Conservation (phyloP, 2,888 invertebrate species). For the Amblyjoppa proteus region DNA sequence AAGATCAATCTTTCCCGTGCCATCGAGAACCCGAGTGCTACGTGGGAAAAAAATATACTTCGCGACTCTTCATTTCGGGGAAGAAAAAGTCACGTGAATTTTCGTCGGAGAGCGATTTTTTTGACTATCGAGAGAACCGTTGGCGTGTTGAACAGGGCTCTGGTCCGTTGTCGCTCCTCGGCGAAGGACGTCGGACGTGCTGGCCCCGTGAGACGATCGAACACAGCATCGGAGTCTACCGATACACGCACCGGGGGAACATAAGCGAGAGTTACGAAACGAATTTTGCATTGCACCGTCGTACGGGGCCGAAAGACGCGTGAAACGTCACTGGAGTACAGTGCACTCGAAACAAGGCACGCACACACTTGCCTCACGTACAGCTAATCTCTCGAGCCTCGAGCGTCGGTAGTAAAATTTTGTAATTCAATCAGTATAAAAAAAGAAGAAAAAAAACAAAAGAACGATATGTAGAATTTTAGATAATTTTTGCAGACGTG, state of each 20-base stretch:
- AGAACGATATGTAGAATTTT: not conserved
- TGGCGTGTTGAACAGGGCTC: not conserved
- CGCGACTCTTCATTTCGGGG: not conserved
- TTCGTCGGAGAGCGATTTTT: not conserved
- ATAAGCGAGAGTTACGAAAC: conserved; percentile 2
- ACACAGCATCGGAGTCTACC: not conserved
- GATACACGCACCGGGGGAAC: not conserved
- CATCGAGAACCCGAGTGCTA: not conserved
- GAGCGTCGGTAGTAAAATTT: not conserved
- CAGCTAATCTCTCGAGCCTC: not conserved
- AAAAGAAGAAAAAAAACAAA: not conserved
- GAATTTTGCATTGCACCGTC: not conserved
- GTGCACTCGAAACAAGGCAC: not conserved
- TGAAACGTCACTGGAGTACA: conserved; percentile 2
- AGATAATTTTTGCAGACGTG: not conserved
- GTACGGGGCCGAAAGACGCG: not conserved
- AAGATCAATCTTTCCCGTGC: not conserved
- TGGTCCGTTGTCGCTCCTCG: not conserved
- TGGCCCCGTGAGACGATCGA: not conserved
- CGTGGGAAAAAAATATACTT: not conserved
- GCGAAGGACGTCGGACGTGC: not conserved
- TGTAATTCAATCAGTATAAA: not conserved
- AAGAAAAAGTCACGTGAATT: not conserved
- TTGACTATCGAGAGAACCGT: not conserved
- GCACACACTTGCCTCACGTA: not conserved